Conservation (phyloP, 2,797 vertebrate species). For the Megaceryle alcyon region DNA sequence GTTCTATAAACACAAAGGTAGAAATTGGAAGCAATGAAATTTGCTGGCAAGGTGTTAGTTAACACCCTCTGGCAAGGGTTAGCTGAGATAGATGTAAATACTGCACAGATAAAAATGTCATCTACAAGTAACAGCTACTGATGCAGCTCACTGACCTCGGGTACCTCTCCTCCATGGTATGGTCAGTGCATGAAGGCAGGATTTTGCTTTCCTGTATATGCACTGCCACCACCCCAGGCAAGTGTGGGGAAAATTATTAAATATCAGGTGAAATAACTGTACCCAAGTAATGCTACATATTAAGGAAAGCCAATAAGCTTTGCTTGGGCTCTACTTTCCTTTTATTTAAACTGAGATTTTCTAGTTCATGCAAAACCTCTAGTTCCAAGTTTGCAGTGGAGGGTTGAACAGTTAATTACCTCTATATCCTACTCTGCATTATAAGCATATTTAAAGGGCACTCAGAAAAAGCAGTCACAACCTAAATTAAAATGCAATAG, state of each 20-base stretch:
- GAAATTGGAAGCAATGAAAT: background rate
- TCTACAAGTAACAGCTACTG: background rate
- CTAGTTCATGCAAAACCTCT: background rate
- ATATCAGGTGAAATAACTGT: background rate
- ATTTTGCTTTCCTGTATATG: background rate
- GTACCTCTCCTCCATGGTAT: background rate
- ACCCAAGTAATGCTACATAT: background rate
- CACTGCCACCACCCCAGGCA: background rate
- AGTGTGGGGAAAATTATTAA: background rate
- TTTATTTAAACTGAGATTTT: background rate
- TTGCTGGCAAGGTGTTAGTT: background rate
- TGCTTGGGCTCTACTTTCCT: background rate
- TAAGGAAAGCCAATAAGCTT: background rate
- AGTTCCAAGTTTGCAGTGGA: background rate
- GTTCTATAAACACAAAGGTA: background rate
- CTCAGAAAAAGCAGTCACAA: background rate
- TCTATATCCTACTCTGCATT: slow-evolving; percentile 16
- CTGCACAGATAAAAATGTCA: background rate
- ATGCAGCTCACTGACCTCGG: background rate
- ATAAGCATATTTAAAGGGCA: slow-evolving; percentile 20
- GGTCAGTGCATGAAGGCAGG: background rate
- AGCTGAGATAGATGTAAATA: background rate
- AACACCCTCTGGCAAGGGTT: background rate
- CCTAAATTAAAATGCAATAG: background rate
- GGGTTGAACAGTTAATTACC: slow-evolving; percentile 17